Evolutionary conservation across 2,113 vertebrate species (phyloP).

Genomic region (Gulo gulo): DNA sequence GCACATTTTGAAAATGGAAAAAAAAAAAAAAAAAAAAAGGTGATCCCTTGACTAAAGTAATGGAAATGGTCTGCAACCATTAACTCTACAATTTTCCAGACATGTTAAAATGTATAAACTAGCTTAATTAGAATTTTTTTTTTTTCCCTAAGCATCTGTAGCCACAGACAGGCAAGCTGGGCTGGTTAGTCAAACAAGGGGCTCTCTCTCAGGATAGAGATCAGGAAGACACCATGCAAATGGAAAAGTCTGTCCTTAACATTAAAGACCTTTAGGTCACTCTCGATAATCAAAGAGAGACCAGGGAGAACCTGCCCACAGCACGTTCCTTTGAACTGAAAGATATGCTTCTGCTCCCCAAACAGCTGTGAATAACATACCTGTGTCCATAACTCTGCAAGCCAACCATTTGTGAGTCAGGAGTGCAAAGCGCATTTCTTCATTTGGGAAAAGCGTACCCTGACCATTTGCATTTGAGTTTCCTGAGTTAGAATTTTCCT

Average conservation of each 20-base stretch:
- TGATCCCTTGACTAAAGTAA: constrained; percentile 39
- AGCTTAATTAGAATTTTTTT: constrained; percentile 42
- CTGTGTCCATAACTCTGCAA: neutral
- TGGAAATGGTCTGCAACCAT: constrained; percentile 52
- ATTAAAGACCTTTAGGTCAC: constrained; percentile 70
- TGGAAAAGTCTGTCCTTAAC: constrained; percentile 63
- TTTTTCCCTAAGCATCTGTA: neutral
- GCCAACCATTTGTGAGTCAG: neutral
- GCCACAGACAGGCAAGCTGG: constrained; percentile 29
- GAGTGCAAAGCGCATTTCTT: neutral
- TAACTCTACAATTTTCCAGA: constrained; percentile 37
- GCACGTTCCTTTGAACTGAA: constrained; percentile 26
- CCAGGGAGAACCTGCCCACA: constrained; percentile 55
- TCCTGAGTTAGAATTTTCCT: constrained; percentile 2
- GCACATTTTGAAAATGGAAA: constrained; percentile 50
- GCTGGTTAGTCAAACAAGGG: constrained; percentile 48
- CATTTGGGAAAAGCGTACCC: neutral
- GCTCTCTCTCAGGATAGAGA: constrained; percentile 29
- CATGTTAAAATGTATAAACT: constrained; percentile 39
- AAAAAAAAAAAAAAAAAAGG: neutral
- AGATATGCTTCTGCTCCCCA: neutral
- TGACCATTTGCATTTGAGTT: neutral
- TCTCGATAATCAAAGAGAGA: constrained; percentile 66
- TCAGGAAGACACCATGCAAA: constrained; percentile 59
- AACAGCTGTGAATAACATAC: constrained; percentile 8